Conservation (phyloP, 2,888 invertebrate genomes). For the Podabrus alpinus region DNA sequence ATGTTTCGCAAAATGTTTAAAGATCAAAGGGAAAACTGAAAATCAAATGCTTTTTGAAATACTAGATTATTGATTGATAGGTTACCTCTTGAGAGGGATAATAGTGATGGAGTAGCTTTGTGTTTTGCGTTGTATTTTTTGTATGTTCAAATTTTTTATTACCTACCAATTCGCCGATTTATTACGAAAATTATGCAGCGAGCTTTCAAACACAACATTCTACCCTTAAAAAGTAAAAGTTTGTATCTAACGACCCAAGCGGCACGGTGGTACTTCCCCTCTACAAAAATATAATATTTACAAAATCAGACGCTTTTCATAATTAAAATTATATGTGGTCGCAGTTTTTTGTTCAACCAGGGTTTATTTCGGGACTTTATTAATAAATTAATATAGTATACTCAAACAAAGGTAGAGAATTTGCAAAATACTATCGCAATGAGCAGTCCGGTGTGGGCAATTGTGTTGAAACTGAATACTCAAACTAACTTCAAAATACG, state of each 20-base stretch:
- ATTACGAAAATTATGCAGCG: neutral
- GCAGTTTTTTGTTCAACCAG: no score
- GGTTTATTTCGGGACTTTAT: no score
- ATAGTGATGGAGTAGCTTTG: neutral
- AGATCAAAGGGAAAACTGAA: slow-evolving; percentile 18
- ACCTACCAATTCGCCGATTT: neutral
- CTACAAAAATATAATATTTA: neutral
- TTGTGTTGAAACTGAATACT: no score
- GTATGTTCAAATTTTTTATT: neutral
- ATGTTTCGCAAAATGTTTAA: neutral
- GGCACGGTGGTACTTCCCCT: neutral
- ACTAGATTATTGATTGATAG: slow-evolving; percentile 2
- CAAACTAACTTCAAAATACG: no score
- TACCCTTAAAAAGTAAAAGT: neutral
- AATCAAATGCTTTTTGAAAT: slow-evolving; percentile 7
- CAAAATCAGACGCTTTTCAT: neutral
- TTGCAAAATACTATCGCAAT: no score
- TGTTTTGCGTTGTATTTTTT: neutral
- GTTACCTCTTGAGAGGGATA: neutral
- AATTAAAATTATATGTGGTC: no score
- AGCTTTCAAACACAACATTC: no score
- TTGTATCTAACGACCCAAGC: neutral
- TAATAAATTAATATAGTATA: no score
- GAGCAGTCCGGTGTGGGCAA: no score
- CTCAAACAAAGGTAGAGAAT: no score